These are phyloP conservation scores for Indicator maculatus DNA, from an alignment of 2,113 vertebrate species.

Conservation along the genomic window DNA sequence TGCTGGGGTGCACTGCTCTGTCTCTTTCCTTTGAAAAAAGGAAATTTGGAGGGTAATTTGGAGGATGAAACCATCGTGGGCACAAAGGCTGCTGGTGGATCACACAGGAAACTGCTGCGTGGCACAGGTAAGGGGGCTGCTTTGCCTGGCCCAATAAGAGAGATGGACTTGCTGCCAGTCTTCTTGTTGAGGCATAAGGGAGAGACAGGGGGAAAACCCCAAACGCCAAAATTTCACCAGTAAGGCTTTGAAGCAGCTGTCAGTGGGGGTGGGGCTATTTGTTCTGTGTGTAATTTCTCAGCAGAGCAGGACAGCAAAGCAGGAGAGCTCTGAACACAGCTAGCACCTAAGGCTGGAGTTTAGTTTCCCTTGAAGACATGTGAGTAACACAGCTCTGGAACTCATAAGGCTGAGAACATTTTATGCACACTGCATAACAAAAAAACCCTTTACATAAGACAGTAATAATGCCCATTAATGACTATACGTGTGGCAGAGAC, in stretches of 20 bases:
- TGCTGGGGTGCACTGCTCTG: too few species aligned
- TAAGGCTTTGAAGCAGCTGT: neutral
- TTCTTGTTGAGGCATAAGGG: neutral
- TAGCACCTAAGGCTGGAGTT: constrained; percentile 47
- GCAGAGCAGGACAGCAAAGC: neutral
- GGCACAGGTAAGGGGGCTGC: neutral
- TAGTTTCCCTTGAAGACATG: constrained; percentile 77
- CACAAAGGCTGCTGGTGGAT: neutral
- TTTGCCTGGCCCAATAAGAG: accelerated
- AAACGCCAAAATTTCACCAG: neutral
- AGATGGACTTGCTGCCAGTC: accelerated
- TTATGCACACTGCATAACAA: constrained; percentile 84
- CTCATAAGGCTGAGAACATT: constrained; percentile 78
- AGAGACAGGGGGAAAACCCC: neutral
- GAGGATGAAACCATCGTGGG: neutral
- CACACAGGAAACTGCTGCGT: accelerated
- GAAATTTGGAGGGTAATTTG: neutral
- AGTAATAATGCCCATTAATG: constrained; percentile 93
- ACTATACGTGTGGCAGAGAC: constrained; percentile 86
- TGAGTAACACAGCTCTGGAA: constrained; percentile 75
- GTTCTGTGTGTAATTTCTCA: constrained; percentile 13
- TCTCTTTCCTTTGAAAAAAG: neutral
- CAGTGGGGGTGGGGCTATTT: neutral
- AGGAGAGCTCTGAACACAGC: neutral
- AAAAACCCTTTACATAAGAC: constrained; percentile 82